Percentiles rank a stretch among this genome's conserved stretches.
These are phyloP conservation scores for Stenodema calcarata DNA, from an alignment of 2,888 invertebrate species.

Conservation along the genomic window DNA sequence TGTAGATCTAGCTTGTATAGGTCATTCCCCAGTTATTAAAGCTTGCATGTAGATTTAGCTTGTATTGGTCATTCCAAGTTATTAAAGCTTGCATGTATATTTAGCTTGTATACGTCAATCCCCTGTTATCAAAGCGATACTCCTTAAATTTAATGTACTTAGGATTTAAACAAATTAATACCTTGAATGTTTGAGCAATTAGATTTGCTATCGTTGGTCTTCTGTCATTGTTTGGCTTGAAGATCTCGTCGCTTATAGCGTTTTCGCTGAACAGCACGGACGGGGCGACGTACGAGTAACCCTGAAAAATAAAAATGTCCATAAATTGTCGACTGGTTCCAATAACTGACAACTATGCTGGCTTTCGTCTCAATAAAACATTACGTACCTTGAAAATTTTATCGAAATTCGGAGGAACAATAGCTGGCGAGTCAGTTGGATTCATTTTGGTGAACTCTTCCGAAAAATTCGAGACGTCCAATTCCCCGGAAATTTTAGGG, in stretches of 20 bases:
- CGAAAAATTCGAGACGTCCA: conserved; percentile 95
- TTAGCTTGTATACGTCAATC: too few relatives aligned
- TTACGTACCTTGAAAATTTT: conserved; percentile 80
- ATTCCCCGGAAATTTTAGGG: conserved; percentile 81
- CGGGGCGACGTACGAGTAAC: conserved; percentile 95
- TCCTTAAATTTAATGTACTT: too few relatives aligned
- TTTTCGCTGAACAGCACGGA: conserved; percentile 85
- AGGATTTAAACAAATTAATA: too few relatives aligned
- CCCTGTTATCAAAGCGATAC: too few relatives aligned
- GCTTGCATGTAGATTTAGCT: too few relatives aligned
- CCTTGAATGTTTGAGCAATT: conserved; percentile 68
- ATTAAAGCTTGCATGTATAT: too few relatives aligned
- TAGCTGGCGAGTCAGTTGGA: conserved; percentile 89
- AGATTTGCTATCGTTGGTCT: conserved; percentile 64
- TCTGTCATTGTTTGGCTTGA: conserved; percentile 65
- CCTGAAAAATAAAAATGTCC: conserved; percentile 63
- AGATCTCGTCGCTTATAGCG: conserved; percentile 75
- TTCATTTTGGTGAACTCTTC: conserved; percentile 94
- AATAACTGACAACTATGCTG: too few relatives aligned
- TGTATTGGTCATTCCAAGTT: too few relatives aligned
- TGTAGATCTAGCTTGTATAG: too few relatives aligned
- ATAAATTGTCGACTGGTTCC: too few relatives aligned
- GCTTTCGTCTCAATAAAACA: neutral
- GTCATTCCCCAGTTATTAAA: too few relatives aligned
- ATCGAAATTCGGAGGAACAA: conserved; percentile 83